Evolutionary conservation across 2,797 vertebrate species (phyloP).

Genomic region (Rhynchotus rufescens): DNA sequence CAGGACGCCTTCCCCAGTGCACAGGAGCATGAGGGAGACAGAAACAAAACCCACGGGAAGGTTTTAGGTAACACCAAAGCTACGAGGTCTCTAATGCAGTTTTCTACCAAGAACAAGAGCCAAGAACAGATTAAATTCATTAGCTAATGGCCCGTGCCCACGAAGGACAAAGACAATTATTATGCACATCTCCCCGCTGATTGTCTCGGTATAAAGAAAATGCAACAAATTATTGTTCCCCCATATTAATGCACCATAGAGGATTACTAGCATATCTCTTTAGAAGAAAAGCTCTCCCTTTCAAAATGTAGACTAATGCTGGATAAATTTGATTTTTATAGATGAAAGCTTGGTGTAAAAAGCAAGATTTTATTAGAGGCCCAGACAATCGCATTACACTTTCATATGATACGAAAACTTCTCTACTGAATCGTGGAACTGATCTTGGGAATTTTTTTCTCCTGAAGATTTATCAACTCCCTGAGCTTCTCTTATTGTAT

Average conservation of each 20-base stretch:
- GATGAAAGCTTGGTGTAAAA: slow-evolving; percentile 37
- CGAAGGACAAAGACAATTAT: slow-evolving; percentile 61
- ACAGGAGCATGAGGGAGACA: not conserved
- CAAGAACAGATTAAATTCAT: slow-evolving; percentile 64
- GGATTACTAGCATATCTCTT: slow-evolving; percentile 34
- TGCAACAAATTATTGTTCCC: slow-evolving; percentile 49
- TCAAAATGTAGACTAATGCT: slow-evolving; percentile 50
- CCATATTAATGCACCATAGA: slow-evolving; percentile 23
- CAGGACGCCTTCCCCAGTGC: not conserved
- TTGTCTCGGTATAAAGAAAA: slow-evolving; percentile 54
- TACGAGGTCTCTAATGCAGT: slow-evolving; percentile 28
- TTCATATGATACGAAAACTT: slow-evolving; percentile 30
- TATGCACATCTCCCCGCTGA: not conserved
- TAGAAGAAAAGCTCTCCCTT: slow-evolving; percentile 19
- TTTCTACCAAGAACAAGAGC: slow-evolving; percentile 37
- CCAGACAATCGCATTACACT: slow-evolving; percentile 60
- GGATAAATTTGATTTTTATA: slow-evolving; percentile 71
- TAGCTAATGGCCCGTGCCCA: slow-evolving; percentile 61
- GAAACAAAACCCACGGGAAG: slow-evolving; percentile 53
- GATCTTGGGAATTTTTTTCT: slow-evolving; percentile 17
- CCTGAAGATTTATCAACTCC: not conserved
- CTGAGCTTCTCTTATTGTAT: not conserved
- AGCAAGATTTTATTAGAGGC: slow-evolving; percentile 61
- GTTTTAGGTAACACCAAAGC: slow-evolving; percentile 17
- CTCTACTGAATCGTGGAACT: slow-evolving; percentile 35